Evolutionary conservation across 2,113 vertebrate genomes (phyloP).

Genomic region (Uria aalge): DNA sequence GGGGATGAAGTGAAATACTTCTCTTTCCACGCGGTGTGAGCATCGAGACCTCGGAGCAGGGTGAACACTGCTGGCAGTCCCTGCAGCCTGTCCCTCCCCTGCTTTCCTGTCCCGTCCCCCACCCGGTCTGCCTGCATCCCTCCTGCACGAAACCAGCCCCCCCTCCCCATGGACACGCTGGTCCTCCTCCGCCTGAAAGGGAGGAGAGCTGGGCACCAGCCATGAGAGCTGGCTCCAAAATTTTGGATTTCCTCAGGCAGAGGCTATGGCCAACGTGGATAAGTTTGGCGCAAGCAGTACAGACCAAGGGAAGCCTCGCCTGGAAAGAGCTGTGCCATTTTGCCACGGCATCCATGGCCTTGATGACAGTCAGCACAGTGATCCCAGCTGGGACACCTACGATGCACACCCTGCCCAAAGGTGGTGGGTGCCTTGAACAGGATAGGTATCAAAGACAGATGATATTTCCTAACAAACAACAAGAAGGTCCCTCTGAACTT

Average conservation of each 20-base stretch:
- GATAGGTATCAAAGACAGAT: rapidly evolving
- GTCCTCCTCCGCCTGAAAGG: slow-evolving; percentile 26
- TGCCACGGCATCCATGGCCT: background rate
- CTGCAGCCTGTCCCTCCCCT: background rate
- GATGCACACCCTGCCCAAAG: background rate
- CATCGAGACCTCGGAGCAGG: background rate
- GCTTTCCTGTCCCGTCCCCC: background rate
- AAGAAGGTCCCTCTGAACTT: background rate
- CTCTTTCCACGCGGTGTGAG: background rate
- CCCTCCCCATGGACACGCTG: background rate
- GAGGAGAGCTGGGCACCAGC: slow-evolving; percentile 18
- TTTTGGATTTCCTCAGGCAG: background rate
- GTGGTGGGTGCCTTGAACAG: background rate
- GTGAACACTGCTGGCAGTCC: background rate
- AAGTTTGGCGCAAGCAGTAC: background rate
- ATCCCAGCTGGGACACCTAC: rapidly evolving
- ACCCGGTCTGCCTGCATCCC: background rate
- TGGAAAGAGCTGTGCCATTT: background rate
- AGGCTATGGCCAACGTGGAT: slow-evolving; percentile 63
- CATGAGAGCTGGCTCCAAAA: background rate
- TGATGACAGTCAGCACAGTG: background rate
- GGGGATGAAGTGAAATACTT: background rate
- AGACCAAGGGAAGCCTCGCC: background rate
- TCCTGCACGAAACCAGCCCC: background rate
- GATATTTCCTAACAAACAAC: background rate